Evolutionary conservation across 2,113 vertebrate species (phyloP).

Genomic region (Aleadryas rufinucha): DNA sequence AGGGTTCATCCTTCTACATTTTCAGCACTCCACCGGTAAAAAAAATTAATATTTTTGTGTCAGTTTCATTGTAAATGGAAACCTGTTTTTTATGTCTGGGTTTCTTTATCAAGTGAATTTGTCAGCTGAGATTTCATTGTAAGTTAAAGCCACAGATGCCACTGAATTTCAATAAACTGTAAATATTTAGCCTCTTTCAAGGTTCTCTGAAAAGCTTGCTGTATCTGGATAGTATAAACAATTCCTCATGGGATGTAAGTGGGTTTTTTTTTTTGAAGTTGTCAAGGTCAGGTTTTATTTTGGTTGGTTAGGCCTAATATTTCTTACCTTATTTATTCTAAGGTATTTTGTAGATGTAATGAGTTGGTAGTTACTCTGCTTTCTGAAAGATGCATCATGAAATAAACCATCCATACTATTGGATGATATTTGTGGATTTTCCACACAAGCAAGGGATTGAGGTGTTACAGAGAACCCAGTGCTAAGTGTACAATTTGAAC

Average conservation of each 20-base stretch:
- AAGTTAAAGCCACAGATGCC: not conserved
- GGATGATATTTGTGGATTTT: not conserved
- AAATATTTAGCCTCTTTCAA: not conserved
- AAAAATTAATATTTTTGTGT: not conserved
- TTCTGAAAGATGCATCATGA: not conserved
- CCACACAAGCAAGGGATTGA: not conserved
- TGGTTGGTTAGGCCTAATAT: not conserved
- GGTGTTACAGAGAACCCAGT: not conserved
- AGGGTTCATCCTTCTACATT: constrained; percentile 84
- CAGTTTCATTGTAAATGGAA: not conserved
- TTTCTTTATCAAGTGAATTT: not conserved
- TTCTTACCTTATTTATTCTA: not conserved
- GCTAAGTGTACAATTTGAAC: not conserved
- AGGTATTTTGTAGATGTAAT: not conserved
- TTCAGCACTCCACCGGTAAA: constrained; percentile 89
- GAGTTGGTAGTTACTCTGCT: not conserved
- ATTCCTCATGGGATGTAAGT: not conserved
- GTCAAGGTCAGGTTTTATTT: not conserved
- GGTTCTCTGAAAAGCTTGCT: not conserved
- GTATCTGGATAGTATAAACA: not conserved
- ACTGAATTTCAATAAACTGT: not conserved
- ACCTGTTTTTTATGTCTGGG: not conserved
- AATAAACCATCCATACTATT: not conserved
- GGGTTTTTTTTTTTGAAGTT: not conserved
- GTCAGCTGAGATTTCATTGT: not conserved